phyloP scores from a whole-genome alignment of 2,797 vertebrate genomes.

The Muscicapa striata region DNA sequence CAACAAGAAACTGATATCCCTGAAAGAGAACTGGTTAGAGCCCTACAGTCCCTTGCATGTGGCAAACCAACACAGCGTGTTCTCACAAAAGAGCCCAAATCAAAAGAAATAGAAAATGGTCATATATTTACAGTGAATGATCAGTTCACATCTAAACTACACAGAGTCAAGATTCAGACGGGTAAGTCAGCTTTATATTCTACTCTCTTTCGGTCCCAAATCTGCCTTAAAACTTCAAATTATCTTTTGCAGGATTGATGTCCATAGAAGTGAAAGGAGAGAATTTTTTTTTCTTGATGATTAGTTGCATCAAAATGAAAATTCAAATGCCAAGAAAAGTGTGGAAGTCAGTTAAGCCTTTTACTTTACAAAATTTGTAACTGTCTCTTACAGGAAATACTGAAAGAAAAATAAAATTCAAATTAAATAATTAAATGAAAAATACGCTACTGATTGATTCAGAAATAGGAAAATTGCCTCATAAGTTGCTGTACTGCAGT shows the following conservation, averaged over 20 bases:
- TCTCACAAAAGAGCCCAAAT: constrained; percentile 97
- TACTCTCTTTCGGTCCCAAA: background rate
- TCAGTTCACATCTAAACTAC: constrained; percentile 98
- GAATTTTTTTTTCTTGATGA: background rate
- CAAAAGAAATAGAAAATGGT: constrained; percentile 97
- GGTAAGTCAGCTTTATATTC: constrained; percentile 67
- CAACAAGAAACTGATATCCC: constrained; percentile 98
- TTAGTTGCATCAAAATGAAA: background rate
- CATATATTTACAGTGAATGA: constrained; percentile 99
- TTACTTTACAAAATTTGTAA: background rate
- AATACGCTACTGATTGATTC: background rate
- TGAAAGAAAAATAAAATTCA: background rate
- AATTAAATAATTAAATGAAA: background rate
- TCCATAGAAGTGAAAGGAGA: background rate
- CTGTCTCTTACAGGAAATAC: background rate
- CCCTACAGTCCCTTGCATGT: constrained; percentile 88
- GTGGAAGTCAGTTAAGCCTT: background rate
- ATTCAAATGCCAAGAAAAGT: background rate
- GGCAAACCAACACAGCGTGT: constrained; percentile 97
- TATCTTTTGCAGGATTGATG: background rate
- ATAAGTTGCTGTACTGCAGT: background rate
- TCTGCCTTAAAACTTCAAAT: background rate
- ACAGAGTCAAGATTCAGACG: constrained; percentile 92
- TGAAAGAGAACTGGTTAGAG: constrained; percentile 93
- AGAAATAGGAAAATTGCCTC: background rate